Evolutionary conservation across 1,140 invertebrate species (phyloP).

Genomic region (Heliconius hewitsoni): DNA sequence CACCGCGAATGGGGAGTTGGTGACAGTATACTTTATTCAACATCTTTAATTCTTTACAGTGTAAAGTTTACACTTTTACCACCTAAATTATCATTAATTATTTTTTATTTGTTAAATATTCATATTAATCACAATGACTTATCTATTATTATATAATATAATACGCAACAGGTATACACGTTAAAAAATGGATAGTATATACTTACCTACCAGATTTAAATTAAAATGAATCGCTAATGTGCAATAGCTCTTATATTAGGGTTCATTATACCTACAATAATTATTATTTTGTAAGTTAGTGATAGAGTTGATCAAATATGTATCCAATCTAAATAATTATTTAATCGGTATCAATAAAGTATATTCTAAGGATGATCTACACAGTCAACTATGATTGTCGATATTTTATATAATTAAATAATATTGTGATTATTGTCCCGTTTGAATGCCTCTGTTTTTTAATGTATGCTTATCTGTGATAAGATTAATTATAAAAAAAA

Average conservation of each 20-base stretch:
- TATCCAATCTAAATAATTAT: neutral
- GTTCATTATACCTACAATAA: neutral
- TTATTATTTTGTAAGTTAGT: neutral
- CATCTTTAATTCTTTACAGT: neutral
- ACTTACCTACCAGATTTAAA: neutral
- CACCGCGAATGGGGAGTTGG: constrained; percentile 24
- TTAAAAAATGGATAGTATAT: no score
- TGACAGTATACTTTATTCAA: constrained; percentile 48
- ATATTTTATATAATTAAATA: neutral
- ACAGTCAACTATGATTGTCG: neutral
- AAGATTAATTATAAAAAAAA: constrained; percentile 21
- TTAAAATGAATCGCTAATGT: neutral
- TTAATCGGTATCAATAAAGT: neutral
- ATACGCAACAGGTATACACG: neutral
- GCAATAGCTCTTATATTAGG: neutral
- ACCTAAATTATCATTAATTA: neutral
- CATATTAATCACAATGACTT: neutral
- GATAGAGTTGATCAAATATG: neutral
- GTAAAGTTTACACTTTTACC: neutral
- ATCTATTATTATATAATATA: neutral
- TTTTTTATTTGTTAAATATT: neutral
- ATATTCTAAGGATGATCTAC: neutral
- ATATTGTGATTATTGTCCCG: neutral
- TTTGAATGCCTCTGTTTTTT: neutral
- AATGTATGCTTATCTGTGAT: constrained; percentile 1